These are phyloP conservation scores for Erynnis tages DNA, from an alignment of 2,888 invertebrate genomes.

Conservation along the genomic window DNA sequence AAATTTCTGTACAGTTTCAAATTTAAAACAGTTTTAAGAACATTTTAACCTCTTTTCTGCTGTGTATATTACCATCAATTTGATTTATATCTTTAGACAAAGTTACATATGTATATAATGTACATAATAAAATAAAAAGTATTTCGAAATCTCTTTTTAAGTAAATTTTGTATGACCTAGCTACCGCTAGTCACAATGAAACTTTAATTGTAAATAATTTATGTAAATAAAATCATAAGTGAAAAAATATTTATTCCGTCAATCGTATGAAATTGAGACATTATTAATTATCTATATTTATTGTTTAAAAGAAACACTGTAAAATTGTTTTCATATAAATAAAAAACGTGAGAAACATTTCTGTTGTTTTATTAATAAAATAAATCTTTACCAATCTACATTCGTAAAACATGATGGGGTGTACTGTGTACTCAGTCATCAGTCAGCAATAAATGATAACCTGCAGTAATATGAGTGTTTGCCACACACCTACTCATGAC, in stretches of 20 bases:
- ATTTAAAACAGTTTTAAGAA: conserved; percentile 7
- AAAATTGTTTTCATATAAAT: conserved; percentile 77
- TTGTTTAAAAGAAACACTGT: conserved; percentile 73
- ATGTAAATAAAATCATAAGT: conserved; percentile 65
- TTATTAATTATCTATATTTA: conserved; percentile 68
- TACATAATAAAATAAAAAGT: conserved; percentile 51
- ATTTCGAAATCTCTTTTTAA: conserved; percentile 47
- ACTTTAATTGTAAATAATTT: conserved; percentile 63
- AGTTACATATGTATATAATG: conserved; percentile 62
- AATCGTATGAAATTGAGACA: conserved; percentile 64
- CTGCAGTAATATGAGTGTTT: too few relatives aligned
- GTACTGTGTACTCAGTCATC: too few relatives aligned
- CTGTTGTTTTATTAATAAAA: conserved; percentile 28
- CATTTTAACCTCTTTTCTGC: conserved; percentile 16
- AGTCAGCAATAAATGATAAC: too few relatives aligned
- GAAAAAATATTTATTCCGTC: conserved; percentile 74
- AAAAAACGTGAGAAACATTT: conserved; percentile 54
- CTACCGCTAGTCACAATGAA: conserved; percentile 52
- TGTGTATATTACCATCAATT: conserved; percentile 18
- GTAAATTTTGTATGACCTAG: conserved; percentile 60
- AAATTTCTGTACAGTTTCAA: conserved; percentile 9
- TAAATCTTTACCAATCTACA: too few relatives aligned
- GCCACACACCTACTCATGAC: too few relatives aligned
- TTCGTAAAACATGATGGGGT: too few relatives aligned
- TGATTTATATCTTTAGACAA: conserved; percentile 18